Evolutionary conservation across 2,888 invertebrate genomes (phyloP), one percentile per base, ranked within the genome.

Genomic region (Pemphredon lugubris): DNA sequence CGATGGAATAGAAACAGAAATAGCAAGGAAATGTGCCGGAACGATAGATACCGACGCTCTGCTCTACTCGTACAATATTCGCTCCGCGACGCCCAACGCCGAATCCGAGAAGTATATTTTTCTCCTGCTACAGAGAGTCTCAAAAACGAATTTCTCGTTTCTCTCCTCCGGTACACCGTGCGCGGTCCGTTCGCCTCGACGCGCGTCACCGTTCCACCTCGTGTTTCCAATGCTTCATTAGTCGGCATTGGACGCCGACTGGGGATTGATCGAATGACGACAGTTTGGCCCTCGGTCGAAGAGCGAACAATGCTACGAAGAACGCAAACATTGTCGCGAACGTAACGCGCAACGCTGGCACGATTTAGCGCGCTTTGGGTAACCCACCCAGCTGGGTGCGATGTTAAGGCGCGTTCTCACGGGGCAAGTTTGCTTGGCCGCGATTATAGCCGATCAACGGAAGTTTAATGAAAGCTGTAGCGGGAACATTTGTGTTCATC

Each of bases 1-100:
- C 53, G 57, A 57, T 42, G 60, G 58, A 64, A 74, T 58, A 40
- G 57, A 48, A 64, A 64, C 55, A 63, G 66, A 61, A 59, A 64
- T 53, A 48, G 42, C 23, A 21, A 39, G 59, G 53, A 64, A 57
- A 67, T 51, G 58, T 55, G 30, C 37, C 54, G 9, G 50, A 11
- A 23, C 34, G 45, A 58, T 59, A 37, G 45, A 37, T 26, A 7
- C 20, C 18, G 55, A 3, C 3, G 32, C 14, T 18, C 47, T 30
- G 44, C 16, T 51, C n/a, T n/a, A n/a, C n/a, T n/a, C n/a, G n/a
- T n/a, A n/a, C n/a, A n/a, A n/a, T n/a, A n/a, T n/a, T n/a, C n/a
- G n/a, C n/a, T n/a, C n/a, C n/a, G n/a, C n/a, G n/a, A n/a, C n/a
- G n/a, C n/a, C n/a, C n/a, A n/a, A n/a, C n/a, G n/a, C n/a, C n/a